These are phyloP conservation scores for Epizoanthus illoricatus DNA, from an alignment of 92 coral and sea anemone species.

Conservation along the genomic window DNA sequence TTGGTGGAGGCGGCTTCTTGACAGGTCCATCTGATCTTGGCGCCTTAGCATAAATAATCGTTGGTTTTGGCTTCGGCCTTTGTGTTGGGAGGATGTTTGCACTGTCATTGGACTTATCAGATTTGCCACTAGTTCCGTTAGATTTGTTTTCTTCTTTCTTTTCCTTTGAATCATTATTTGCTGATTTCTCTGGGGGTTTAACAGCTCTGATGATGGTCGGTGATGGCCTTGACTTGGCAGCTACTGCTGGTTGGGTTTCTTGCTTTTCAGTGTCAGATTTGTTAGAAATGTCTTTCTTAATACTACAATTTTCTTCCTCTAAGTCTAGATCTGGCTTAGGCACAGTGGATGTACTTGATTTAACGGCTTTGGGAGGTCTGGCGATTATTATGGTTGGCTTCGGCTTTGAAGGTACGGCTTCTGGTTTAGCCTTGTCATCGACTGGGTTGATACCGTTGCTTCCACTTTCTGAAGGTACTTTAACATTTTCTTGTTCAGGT, in stretches of 20 bases:
- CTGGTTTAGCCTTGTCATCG: conserved; percentile 7
- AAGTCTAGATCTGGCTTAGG: not conserved
- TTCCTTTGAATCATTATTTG: not conserved
- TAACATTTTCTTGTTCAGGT: not conserved
- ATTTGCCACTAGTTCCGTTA: not conserved
- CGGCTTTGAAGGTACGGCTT: not conserved
- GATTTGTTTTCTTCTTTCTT: conserved; percentile 24
- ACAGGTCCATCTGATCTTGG: conserved; percentile 38
- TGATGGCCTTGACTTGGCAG: conserved; percentile 13
- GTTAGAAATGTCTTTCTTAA: not conserved
- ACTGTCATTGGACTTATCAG: not conserved
- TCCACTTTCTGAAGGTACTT: not conserved
- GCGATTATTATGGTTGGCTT: conserved; percentile 33
- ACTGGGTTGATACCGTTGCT: not conserved
- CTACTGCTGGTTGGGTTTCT: not conserved
- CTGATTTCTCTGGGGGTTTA: conserved; percentile 8
- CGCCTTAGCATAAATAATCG: conserved; percentile 13
- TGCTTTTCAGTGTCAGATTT: conserved; percentile 7
- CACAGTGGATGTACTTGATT: not conserved
- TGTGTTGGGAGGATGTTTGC: conserved; percentile 15
- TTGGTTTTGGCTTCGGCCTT: conserved; percentile 17
- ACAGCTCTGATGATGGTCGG: conserved; percentile 35
- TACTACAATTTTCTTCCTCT: not conserved
- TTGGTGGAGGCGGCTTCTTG: conserved; percentile 49
- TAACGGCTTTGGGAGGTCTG: conserved; percentile 3